Base-by-base conservation (phyloP, 2,113 vertebrate genomes). In the Datnioides undecimradiatus region DNA sequence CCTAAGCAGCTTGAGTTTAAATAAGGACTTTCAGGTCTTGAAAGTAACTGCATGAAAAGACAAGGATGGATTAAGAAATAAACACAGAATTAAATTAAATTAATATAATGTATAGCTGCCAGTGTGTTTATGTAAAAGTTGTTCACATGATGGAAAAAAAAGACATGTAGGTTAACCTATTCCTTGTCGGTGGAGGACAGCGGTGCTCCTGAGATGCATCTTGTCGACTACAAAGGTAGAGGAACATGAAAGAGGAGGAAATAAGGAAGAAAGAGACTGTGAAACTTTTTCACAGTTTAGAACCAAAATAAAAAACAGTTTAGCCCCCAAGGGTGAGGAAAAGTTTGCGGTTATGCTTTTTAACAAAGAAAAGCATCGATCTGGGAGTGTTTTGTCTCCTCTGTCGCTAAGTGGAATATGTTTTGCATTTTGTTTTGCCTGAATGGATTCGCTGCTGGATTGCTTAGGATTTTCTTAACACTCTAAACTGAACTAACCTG, bases 271-370 rank as follows among this genome's bases (percentile, higher is more conserved):
- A 45, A 71, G 14, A 14, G 36, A 63, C 14, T 48, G 31, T 63
- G 31, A 77, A 89, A 84, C 76, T 84, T 90, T 90, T 71, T 74
- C 16, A 68, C 31, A 29, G 48, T 49, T 17, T 7, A 25, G 59
- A 68, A 79, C 69, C 31, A 29, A 71, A 82, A 69, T 45, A 73
- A 83, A 83, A 46, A 74, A 79, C 43, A 33, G 31, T 62, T 75
- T 62, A 80, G 51, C 29, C 17, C 79, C 66, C 1, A 1, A 51
- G 65, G 88, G 68, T 73, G 73, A 84, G 52, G 55, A 59, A 76
- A 85, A 73, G 84, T 90, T 91, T 88, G 65, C 70, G 77, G 43
- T 59, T 66, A 25, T 52, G 54, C 74, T 78, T 78, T 78, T 33
- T 21, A 83, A 79, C 77, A 89, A 88, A 87, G 64, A 9, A 64